phyloP scores from a whole-genome alignment of 2,888 invertebrate species.

The Coenonympha arcania region DNA sequence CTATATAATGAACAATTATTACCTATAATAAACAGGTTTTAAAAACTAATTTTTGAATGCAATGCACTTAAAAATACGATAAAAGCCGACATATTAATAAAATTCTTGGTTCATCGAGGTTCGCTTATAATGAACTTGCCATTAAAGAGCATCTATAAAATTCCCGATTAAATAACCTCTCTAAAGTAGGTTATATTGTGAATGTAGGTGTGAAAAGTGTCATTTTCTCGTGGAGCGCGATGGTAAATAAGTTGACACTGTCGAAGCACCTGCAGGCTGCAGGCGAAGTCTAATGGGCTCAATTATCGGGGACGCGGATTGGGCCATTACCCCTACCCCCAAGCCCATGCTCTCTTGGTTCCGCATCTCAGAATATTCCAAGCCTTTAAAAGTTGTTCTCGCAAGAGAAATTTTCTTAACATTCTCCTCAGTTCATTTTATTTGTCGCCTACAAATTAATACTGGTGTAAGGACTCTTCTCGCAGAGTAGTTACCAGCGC shows the following conservation, averaged over 20 bases:
- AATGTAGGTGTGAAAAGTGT: constrained; percentile 8
- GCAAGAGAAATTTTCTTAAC: not conserved
- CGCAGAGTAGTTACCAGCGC: no score
- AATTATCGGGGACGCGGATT: constrained; percentile 59
- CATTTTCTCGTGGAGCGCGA: constrained; percentile 12
- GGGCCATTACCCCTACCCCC: constrained; percentile 51
- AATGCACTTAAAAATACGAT: not conserved
- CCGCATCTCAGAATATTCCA: not conserved
- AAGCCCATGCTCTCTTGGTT: constrained; percentile 24
- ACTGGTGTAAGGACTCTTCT: no score
- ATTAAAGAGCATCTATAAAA: not conserved
- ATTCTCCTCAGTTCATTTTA: not conserved
- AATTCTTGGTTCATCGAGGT: not conserved
- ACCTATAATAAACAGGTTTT: no score
- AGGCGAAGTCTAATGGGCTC: constrained; percentile 50
- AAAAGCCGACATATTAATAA: not conserved
- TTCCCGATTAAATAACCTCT: not conserved
- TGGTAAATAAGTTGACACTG: constrained; percentile 18
- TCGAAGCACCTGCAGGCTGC: constrained; percentile 13
- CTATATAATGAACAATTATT: no score
- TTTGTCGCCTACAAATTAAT: not conserved
- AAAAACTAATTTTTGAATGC: not conserved
- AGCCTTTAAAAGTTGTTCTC: constrained; percentile 1
- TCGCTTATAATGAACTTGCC: not conserved
- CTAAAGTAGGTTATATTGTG: not conserved